Base-by-base conservation (phyloP, 1,140 invertebrate species). In the Heliconius nattereri region DNA sequence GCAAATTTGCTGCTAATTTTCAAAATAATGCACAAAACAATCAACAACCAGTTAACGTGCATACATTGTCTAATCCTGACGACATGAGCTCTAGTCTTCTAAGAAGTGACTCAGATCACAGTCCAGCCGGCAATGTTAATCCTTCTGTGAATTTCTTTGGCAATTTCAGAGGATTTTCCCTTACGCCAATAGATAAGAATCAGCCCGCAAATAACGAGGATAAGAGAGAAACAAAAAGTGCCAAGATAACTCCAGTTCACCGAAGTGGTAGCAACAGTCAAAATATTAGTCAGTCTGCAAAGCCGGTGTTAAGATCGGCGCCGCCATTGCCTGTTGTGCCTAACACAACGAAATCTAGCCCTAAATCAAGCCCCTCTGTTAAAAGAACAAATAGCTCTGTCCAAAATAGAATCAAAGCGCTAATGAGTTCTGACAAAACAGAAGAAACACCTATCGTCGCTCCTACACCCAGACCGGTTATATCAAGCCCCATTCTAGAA, bases 141-240 rank as follows among this genome's bases (percentile, higher is more conserved):
- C 94, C 95, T 40, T 93, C 95, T 0, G 90, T 95, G 5, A 94
- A 96, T 84, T 96, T 98, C 85, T 97, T 98, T 86, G 97, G 97
- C 1, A 97, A 98, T 81, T 98, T 98, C 92, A 98, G 98, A 94
- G 97, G 97, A 1, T 98, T 98, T 89, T 96, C 96, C 2, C 95
- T 98, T 37, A 96, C 96, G 1, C 97, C 97, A 0, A 94, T 97
- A 0, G 94, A 95, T 76, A 96, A 96, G 85, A 86, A 87, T 29
- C 84, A 90, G 37, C 87, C 94, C 9, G 84, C 94, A 29, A 92
- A 60, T 75, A 80, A 92, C 11, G 82, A 83, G 23, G 78, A 87
- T 40, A 83, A 81, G 7, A 60, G 75, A 9, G 83, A 82, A 9
- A 76, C 73, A 40, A 92, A 92, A 78, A 92, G 92, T 73, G 92